These are phyloP conservation scores for Spialia ferax DNA, from an alignment of 2,888 invertebrate species.

Conservation along the genomic window DNA sequence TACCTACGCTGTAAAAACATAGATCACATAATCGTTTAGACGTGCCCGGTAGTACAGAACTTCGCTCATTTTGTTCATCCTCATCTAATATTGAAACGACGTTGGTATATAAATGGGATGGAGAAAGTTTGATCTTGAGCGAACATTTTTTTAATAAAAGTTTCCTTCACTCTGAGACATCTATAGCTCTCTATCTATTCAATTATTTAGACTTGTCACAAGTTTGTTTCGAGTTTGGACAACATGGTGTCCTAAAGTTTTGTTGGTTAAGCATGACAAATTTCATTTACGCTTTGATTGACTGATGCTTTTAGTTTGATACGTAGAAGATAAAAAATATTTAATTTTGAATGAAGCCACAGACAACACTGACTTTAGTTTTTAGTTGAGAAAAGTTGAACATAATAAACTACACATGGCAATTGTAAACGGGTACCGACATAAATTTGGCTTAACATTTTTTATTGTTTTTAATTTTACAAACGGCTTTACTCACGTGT, in stretches of 20 bases:
- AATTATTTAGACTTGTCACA: constrained; percentile 32
- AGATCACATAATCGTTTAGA: constrained; percentile 32
- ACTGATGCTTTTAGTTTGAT: background rate
- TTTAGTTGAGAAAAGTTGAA: no score
- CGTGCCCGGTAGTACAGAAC: background rate
- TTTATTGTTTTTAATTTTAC: no score
- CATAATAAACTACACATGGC: no score
- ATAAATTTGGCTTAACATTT: no score
- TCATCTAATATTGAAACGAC: constrained; percentile 37
- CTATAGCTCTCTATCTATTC: constrained; percentile 35
- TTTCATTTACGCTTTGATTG: constrained; percentile 2
- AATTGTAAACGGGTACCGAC: no score
- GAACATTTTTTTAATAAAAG: constrained; percentile 39
- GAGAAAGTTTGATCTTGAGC: constrained; percentile 31
- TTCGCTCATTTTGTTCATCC: constrained; percentile 27
- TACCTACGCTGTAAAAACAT: background rate
- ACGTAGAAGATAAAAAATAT: no score
- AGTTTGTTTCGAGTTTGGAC: background rate
- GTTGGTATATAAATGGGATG: constrained; percentile 30
- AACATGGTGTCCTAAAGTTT: constrained; percentile 16
- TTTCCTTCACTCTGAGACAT: constrained; percentile 21
- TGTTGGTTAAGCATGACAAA: constrained; percentile 23
- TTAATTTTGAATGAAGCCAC: no score
- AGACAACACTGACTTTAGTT: no score
- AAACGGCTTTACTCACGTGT: no score